Evolutionary conservation across 2,888 invertebrate species (phyloP), one percentile per base, ranked within the genome.

Genomic region (Merodon equestris): DNA sequence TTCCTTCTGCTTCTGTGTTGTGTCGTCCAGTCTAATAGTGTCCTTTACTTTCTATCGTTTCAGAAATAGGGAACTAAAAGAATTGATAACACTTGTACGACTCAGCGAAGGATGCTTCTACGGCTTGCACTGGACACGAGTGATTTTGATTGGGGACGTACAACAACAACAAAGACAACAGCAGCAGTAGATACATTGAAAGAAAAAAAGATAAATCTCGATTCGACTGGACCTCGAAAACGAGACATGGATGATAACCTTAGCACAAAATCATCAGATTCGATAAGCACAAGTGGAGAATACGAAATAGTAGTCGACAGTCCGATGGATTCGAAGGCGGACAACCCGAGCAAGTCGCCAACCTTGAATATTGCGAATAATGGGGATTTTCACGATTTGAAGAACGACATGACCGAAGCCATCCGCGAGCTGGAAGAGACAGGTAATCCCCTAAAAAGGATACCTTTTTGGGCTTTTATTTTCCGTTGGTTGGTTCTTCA

Each of bases 211-310:
- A 38, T 7, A 27, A 27, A 27, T 27, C 27, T 4, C 27, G 45
- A 19, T 67, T 51, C 54, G 63, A 58, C 51, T 54, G 7, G 44
- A 14, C 14, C 38, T 13, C 40, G 47, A 42, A 15, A 61, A 27
- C 27, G 36, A 54, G 83, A 54, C 84, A 92, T 92, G 92, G 92
- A 92, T 90, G 92, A 92, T 90, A 91, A 91, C 87, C 88, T 92
- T 84, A 93, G 93, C 85, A 91, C 91, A 36, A 92, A 92, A 88
- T 93, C 93, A 71, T 91, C 91, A 84, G 93, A 93, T 88, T 93
- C 93, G 76, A 90, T 92, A 84, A 91, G 91, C 66, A 92, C 92
- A 74, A 92, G 92, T 85, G 93, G 93, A 83, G 93, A 93, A 86
- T 93, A 92, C 88, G 93, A 93, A 86, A 91, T 93, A 83, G 91